Evolutionary conservation across 2,113 vertebrate genomes (phyloP), one percentile per base, ranked within the genome.

Genomic region (Menura novaehollandiae): DNA sequence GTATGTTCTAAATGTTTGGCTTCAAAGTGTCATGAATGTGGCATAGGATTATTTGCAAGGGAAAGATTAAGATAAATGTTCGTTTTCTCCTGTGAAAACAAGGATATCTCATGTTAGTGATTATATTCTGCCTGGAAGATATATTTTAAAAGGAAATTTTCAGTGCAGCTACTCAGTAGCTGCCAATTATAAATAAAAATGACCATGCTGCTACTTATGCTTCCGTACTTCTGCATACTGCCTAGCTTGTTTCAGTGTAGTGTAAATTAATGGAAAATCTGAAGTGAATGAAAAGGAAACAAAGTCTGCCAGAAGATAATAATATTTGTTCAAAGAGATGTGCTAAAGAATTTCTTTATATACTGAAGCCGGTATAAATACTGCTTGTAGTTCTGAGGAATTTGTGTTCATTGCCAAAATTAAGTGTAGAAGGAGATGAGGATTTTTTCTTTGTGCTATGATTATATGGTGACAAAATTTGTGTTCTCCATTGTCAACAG

Each of bases 251-350:
- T 72, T 68, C 44, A 89, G 28, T 76, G n/a, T 52, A 68, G 37
- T 41, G 20, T 81, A 68, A 89, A 69, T 79, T 85, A 93, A 83
- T 83, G 85, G 81, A 89, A 91, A 88, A 88, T 79, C 58, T 77
- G 58, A 94, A 76, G 58, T 93, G 80, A 93, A 60, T 85, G 67
- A 76, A 76, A 87, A 73, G 67, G 71, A 87, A 91, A 35, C 51
- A 18, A 33, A 52, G 53, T n/a, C 39, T 76, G 47, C 74, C 89
- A 85, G 69, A 85, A 94, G 69, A 76, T 93, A 73, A 58, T 74
- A 71, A 27, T 79, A 82, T 76, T 89, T 78, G 47, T 95, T 94
- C 85, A 62, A 52, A 96, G 81, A 79, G 60, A 68, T 88, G 37
- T 88, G 43, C 71, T 93, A 33, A 94, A 76, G 58, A 58, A 91